Evolutionary conservation across 2,113 vertebrate species (phyloP), one percentile per base, ranked within the genome.

Genomic region (Pelmatolapia mariae): DNA sequence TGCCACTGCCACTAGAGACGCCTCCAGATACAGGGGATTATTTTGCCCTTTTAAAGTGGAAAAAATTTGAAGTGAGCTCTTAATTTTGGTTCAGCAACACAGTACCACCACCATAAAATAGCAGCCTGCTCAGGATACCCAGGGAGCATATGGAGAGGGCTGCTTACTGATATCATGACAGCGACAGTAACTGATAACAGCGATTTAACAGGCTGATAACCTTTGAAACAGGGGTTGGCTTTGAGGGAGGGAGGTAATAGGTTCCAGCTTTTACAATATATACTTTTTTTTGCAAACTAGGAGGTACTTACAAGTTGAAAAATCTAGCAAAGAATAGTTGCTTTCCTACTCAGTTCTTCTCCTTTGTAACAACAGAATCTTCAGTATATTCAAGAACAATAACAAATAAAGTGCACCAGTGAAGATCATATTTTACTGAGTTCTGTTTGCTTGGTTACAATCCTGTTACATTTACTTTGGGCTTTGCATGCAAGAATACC

Each of bases 271-370:
- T 38, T n/a, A 68, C 33, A 68, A 5, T 68, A 38, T n/a, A 3
- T 33, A 19, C 26, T 10, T 61, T 0, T 59, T 1, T 61, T 61
- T 31, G 5, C 26, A 1, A 61, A 31, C 0, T 18, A 31, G 15
- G 56, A 59, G 8, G 26, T 2, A 59, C 13, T 59, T 59, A 59
- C 26, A 31, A 59, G 15, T 61, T 61, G 0, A 10, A 31, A 61
- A 61, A 61, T 61, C 15, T 31, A 0, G 15, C 57, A 61, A 59
- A 0, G 8, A 10, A 10, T 31, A 61, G 57, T 2, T 18, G 57
- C 15, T 61, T 59, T 59, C 0, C 26, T 59, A 31, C 8, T 59
- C 26, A 59, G 26, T 59, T 31, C 56, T 31, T 31, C 57, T 18
- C 57, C 57, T 59, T 59, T 18, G 15, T 1, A 18, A 59, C 26